Base-by-base conservation (phyloP, 2,888 invertebrate genomes). In the Meteorus colon region DNA sequence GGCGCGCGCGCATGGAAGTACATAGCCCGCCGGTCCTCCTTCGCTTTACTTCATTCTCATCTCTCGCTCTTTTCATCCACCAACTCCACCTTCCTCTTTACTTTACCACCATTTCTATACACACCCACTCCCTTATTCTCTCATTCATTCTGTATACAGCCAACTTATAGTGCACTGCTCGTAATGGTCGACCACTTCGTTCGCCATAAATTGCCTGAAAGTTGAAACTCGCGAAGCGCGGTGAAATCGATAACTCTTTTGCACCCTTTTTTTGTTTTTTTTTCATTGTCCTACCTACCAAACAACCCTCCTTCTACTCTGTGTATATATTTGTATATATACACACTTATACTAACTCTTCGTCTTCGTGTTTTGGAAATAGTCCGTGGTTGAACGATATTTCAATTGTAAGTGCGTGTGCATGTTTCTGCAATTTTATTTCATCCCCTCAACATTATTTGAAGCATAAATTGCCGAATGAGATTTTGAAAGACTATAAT, bases 151-250 rank as follows among this genome's bases (percentile, higher is more conserved):
- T 19, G 62, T 63, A 62, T 48, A 59, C 60, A 62, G 60, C 51
- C 70, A 24, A 45, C 48, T 63, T 69, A 34, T 37, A 41, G 63
- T 63, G 48, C 55, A 19, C 34, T 27, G 34, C 55, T 66, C 31
- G 75, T 72, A 72, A 75, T 75, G 60, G 67, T 75, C 72, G 60
- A 72, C 75, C 75, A 72, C 75, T 75, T 72, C 66, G 72, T 75
- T 71, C 66, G 66, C 75, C 70, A 60, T 75, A 75, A 75, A 75
- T 75, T 75, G 75, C 75, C 72, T 70, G 75, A 75, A 75, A 75
- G 70, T 75, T 75, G 55, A 75, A 75, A 75, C 70, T 55, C 37
- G 31, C 45, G 31, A 37, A 34, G 19, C 55, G 31, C 55, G 55
- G 62, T 12, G 37, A 29, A 74, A 75, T 75, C 75, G 45, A 75